A percentile compares a stretch with the other conserved stretches of the same genome.
Conservation (phyloP, 2,113 vertebrate genomes). For the Dipodomys stephensi region DNA sequence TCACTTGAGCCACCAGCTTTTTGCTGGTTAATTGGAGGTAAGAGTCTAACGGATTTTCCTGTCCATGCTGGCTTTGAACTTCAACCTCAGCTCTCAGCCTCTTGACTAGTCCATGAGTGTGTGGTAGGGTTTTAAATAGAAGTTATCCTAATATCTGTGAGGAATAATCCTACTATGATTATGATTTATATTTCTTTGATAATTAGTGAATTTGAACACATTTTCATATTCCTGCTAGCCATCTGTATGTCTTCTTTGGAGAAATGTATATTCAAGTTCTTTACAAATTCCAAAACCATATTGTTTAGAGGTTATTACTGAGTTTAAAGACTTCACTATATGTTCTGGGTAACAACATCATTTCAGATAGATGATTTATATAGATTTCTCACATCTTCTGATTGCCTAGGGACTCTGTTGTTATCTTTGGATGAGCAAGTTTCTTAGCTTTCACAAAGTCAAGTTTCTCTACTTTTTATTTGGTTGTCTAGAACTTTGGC, state of each 20-base stretch:
- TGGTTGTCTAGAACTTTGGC: background rate
- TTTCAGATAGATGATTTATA: background rate
- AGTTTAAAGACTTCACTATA: background rate
- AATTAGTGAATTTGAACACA: background rate
- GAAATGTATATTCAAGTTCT: background rate
- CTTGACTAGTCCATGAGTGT: too few relatives aligned
- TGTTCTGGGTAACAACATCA: background rate
- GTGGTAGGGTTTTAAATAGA: background rate
- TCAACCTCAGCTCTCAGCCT: too few relatives aligned
- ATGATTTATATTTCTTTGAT: background rate
- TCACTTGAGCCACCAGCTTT: too few relatives aligned
- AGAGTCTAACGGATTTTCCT: too few relatives aligned
- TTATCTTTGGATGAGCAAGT: background rate
- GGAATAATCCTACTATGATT: too few relatives aligned
- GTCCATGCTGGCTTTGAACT: too few relatives aligned
- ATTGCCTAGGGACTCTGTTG: background rate
- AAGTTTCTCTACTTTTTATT: background rate
- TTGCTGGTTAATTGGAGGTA: too few relatives aligned
- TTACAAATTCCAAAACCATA: background rate
- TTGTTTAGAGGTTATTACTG: background rate
- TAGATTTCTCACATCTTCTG: background rate
- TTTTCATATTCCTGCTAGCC: background rate
- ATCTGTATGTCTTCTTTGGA: background rate
- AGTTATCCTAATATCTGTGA: background rate
- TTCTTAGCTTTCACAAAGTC: background rate